These are phyloP conservation scores for Cecidostiba fungosa DNA, from an alignment of 2,888 invertebrate genomes.

Conservation along the genomic window DNA sequence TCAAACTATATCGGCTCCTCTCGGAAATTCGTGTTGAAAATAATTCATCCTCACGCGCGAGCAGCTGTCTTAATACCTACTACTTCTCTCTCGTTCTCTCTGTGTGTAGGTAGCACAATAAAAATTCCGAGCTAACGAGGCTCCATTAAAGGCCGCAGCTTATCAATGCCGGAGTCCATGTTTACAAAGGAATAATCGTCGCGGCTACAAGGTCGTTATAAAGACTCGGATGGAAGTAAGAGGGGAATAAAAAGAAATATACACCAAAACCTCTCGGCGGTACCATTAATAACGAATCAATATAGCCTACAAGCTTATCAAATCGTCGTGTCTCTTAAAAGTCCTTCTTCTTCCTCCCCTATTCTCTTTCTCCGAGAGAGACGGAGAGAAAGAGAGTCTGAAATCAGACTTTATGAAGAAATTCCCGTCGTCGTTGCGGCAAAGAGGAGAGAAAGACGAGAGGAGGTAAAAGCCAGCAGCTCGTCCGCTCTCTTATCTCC, in stretches of 20 bases:
- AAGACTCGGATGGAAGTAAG: background rate
- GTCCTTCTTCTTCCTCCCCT: background rate
- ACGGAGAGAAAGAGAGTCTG: too few relatives aligned
- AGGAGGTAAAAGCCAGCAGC: conserved; percentile 27
- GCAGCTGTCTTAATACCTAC: too few relatives aligned
- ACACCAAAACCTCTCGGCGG: conserved; percentile 33
- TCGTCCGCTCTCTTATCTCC: conserved; percentile 37
- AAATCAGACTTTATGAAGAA: conserved; percentile 47
- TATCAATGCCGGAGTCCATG: conserved; percentile 6
- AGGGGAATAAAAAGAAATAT: background rate
- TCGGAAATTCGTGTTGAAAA: conserved; percentile 17
- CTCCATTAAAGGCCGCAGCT: conserved; percentile 21
- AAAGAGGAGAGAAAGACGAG: background rate
- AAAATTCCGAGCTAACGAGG: conserved; percentile 30
- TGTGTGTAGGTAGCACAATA: background rate
- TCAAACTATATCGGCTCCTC: background rate
- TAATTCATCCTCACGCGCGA: conserved; percentile 34
- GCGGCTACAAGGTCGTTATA: background rate
- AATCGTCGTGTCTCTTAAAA: conserved; percentile 15
- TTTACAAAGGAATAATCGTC: conserved; percentile 44
- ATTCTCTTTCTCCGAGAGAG: background rate
- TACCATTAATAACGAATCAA: conserved; percentile 51
- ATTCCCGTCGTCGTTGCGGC: conserved; percentile 19
- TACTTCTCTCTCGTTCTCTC: too few relatives aligned
- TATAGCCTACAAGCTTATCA: conserved; percentile 25